phyloP scores from a whole-genome alignment of 2,113 vertebrate species.

The Heterotilapia buettikoferi region DNA sequence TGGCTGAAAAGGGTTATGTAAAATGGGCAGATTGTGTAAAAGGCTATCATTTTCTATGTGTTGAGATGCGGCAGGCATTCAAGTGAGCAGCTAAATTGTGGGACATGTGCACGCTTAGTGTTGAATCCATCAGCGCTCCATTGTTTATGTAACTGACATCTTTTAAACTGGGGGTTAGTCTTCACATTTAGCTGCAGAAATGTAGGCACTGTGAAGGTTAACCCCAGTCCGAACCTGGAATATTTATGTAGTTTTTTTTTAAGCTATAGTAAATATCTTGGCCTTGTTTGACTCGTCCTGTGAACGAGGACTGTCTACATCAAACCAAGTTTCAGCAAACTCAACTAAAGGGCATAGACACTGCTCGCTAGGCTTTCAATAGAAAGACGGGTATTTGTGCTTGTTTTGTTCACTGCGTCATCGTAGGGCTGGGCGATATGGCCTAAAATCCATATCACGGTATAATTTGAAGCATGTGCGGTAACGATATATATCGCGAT shows the following conservation, averaged over 20 bases:
- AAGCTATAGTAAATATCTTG: neutral
- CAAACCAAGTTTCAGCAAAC: neutral
- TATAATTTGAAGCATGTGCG: too few species aligned
- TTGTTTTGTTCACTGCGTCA: fast-evolving
- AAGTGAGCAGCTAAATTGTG: neutral
- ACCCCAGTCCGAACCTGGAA: fast-evolving
- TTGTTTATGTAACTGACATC: neutral
- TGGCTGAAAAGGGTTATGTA: neutral
- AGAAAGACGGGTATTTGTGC: fast-evolving
- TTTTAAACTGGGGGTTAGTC: neutral
- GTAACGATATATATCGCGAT: too few species aligned
- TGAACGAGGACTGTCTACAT: neutral
- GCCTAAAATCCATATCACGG: too few species aligned
- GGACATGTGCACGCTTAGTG: fast-evolving
- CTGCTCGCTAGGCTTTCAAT: neutral
- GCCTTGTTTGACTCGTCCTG: neutral
- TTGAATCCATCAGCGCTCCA: neutral
- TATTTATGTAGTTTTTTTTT: neutral
- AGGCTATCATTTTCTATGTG: neutral
- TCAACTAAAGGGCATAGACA: neutral
- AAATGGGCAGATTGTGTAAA: neutral
- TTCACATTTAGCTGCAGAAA: neutral
- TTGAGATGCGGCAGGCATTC: neutral
- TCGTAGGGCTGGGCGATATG: too few species aligned
- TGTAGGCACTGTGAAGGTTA: neutral